A percentile compares a stretch with the other conserved stretches of the same genome.
phyloP scores from a whole-genome alignment of 2,888 invertebrate species.

The Troides oblongomaculatus region DNA sequence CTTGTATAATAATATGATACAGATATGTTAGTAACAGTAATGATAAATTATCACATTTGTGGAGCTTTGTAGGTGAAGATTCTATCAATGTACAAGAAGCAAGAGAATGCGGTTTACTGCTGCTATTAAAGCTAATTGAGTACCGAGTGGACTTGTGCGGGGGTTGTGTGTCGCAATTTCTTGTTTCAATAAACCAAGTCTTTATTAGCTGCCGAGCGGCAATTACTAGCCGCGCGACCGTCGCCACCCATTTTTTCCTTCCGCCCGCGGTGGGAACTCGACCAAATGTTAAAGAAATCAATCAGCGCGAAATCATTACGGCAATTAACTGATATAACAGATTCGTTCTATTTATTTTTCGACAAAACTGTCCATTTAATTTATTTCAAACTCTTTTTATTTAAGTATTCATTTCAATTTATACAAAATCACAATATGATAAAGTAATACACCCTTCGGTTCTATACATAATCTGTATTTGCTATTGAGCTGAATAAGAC shows the following conservation, averaged over 20 bases:
- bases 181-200: slow-evolving; percentile 68
- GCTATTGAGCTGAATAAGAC: too few relatives aligned
- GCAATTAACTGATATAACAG: slow-evolving; percentile 20
- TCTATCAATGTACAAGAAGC: slow-evolving; percentile 27
- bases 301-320: slow-evolving; percentile 47
- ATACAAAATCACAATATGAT: too few relatives aligned
- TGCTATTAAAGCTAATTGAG: slow-evolving; percentile 58
- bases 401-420: too few relatives aligned
- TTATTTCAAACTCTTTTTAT: too few relatives aligned
- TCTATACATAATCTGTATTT: too few relatives aligned
- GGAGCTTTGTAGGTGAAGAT: background rate
- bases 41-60: background rate
- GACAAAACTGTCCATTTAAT: too few relatives aligned
- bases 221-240: slow-evolving; percentile 50
- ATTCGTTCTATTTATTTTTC: background rate
- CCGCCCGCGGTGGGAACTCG: slow-evolving; percentile 57
- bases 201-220: slow-evolving; percentile 52
- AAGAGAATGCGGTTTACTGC: slow-evolving; percentile 53
- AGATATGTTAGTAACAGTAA: background rate
- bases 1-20: background rate
- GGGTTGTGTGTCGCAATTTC: slow-evolving; percentile 63
- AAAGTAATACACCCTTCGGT: too few relatives aligned
- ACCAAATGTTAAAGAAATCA: slow-evolving; percentile 68
- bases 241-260: slow-evolving; percentile 48
- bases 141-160: slow-evolving; percentile 47